Base-by-base conservation (phyloP, 1,140 invertebrate species). In the Nephotettix cincticeps region DNA sequence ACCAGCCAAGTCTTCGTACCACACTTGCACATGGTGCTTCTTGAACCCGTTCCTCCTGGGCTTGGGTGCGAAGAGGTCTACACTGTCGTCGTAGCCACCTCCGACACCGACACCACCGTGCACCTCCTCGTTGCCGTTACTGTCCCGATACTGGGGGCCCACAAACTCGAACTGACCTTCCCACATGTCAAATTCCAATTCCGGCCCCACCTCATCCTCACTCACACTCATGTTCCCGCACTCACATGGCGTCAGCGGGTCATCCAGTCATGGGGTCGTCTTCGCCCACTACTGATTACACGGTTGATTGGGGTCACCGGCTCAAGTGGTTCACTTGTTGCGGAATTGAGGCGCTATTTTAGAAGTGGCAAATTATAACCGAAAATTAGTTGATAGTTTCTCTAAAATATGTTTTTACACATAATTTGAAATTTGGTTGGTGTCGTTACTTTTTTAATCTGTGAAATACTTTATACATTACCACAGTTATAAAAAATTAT, bases 161-260 rank as follows among this genome's bases (percentile, higher is more conserved):
- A 91, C 85, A 79, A 93, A 92, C 81, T 92, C 89, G 79, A 93
- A 94, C 82, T 93, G 92, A 54, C 91, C 92, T 78, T 93, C 90
- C 91, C 91, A 93, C 85, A 93, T 88, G 79, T 93, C 92, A 80
- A 91, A 91, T 79, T 92, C 91, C 77, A 70, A 65, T n/a, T 70
- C 69, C 58, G 21, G 58, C 9, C 70, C 47, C 68, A 73, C 68
- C 65, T 61, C 73, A 71, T 74, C 71, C 43, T 78, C 75, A 30
- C 66, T 61, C 61, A 67, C 68, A 64, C 68, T 73, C 72, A 73
- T 73, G 36, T 29, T 73, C 43, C 27, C 17, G 14, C n/a, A 43
- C 32, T 43, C 56, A n/a, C 64, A 67, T 67, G 19, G 25, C 30
- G n/a, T 30, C 61, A 28, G 13, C 28, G 30, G 27, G 13, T 64